A percentile compares a stretch with the other conserved stretches of the same genome.
These are phyloP conservation scores for Nebria salina DNA, from an alignment of 2,888 invertebrate genomes.

Conservation along the genomic window DNA sequence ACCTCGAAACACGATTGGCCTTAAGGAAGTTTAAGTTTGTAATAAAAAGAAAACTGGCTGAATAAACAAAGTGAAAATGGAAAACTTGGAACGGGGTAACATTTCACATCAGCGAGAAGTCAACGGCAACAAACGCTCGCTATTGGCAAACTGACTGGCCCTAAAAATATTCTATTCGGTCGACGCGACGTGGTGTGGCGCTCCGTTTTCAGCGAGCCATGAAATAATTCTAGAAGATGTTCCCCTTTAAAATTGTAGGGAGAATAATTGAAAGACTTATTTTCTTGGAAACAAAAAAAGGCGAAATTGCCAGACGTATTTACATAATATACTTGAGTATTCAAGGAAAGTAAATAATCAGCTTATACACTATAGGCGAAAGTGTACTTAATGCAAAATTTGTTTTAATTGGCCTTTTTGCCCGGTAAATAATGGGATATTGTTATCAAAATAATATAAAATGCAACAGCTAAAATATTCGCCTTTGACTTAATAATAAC, in stretches of 20 bases:
- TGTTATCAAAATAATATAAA: background rate
- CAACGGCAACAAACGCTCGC: background rate
- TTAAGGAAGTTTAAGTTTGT: too few relatives aligned
- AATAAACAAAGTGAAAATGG: background rate
- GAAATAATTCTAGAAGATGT: conserved; percentile 19
- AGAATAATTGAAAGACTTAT: conserved; percentile 46
- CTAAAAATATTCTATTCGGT: background rate
- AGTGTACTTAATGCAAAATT: conserved; percentile 42
- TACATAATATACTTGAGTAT: conserved; percentile 39
- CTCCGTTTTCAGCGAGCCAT: background rate
- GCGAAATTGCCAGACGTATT: conserved; percentile 44
- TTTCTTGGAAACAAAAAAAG: conserved; percentile 29
- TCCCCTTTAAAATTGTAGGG: conserved; percentile 44
- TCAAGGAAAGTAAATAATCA: conserved; percentile 42
- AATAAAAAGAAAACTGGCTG: background rate
- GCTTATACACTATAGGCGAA: conserved; percentile 31
- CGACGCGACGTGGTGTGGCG: background rate
- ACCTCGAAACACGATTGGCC: too few relatives aligned
- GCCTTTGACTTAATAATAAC: too few relatives aligned
- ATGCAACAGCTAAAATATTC: background rate
- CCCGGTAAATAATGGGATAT: background rate
- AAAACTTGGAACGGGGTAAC: background rate
- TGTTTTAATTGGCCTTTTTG: conserved; percentile 38
- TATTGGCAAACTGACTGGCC: background rate
- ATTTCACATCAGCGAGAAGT: background rate